These are phyloP conservation scores for Ramazzottius varieornatus DNA, from an alignment of 2,888 invertebrate species.

Conservation along the genomic window DNA sequence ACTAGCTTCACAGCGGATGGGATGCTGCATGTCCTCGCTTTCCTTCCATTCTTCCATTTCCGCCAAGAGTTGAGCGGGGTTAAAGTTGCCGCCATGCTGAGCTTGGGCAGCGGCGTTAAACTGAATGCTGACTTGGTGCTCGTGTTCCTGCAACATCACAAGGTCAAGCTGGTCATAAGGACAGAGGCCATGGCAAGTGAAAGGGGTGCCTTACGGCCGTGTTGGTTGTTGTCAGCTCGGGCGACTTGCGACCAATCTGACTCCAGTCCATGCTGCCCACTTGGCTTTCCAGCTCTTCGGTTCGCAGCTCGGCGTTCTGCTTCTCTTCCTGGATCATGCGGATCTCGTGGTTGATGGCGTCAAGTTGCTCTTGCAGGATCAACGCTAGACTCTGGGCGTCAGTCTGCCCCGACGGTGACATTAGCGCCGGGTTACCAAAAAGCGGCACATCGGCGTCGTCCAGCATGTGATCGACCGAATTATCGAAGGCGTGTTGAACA, in stretches of 20 bases:
- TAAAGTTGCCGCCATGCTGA: background rate
- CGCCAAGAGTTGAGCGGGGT: background rate
- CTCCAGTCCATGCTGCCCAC: slow-evolving; percentile 33
- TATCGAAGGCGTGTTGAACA: slow-evolving; percentile 73
- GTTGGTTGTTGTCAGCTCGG: background rate
- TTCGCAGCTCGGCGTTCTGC: slow-evolving; percentile 52
- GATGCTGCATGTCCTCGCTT: background rate
- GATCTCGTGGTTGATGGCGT: slow-evolving; percentile 99
- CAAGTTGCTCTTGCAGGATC: slow-evolving; percentile 94
- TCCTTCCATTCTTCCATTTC: background rate
- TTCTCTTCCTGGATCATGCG: slow-evolving; percentile 65
- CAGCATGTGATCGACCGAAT: slow-evolving; percentile 31
- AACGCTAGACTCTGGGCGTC: slow-evolving; percentile 92
- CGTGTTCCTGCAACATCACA: too few species aligned
- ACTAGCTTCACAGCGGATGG: background rate
- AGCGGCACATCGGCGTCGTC: slow-evolving; percentile 48
- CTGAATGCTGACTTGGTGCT: background rate
- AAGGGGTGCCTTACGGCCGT: too few species aligned
- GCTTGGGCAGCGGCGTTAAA: background rate
- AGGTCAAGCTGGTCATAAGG: too few species aligned
- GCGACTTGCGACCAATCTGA: background rate
- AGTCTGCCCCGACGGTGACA: slow-evolving; percentile 38
- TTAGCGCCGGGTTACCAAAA: slow-evolving; percentile 41
- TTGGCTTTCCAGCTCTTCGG: slow-evolving; percentile 83
- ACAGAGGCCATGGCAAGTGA: too few species aligned